These are phyloP conservation scores for Vesta saturnalis DNA, from an alignment of 2,888 invertebrate genomes.

Conservation along the genomic window DNA sequence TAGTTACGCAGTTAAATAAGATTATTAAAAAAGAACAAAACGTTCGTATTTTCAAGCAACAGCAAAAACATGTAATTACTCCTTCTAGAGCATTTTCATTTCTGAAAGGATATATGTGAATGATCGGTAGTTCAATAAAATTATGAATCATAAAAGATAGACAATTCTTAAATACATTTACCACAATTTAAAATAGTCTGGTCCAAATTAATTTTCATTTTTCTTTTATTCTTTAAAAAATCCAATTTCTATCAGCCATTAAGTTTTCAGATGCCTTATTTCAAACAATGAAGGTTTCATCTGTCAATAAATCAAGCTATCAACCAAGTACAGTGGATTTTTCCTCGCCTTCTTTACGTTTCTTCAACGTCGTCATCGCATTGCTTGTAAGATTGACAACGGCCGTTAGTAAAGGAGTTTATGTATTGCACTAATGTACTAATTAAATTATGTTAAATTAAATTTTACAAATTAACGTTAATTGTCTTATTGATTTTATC, in stretches of 20 bases:
- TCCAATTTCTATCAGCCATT: slow-evolving; percentile 23
- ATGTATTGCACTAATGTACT: no score
- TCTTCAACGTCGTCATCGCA: slow-evolving; percentile 29
- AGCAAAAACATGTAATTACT: no score
- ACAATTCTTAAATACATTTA: neutral
- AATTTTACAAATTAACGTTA: no score
- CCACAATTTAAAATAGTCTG: neutral
- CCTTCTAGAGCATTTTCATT: no score
- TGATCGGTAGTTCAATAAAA: no score
- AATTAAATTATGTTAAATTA: no score
- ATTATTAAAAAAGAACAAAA: no score
- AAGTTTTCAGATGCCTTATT: slow-evolving; percentile 32
- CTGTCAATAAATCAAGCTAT: slow-evolving; percentile 41
- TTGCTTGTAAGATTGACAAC: slow-evolving; percentile 38
- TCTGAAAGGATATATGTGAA: no score
- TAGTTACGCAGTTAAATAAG: no score
- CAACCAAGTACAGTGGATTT: slow-evolving; percentile 28
- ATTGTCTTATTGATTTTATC: no score
- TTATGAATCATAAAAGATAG: no score
- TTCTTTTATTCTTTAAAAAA: slow-evolving; percentile 9
- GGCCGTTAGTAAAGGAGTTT: slow-evolving; percentile 24
- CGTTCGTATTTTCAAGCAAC: no score
- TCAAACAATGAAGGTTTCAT: slow-evolving; percentile 35
- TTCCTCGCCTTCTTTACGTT: slow-evolving; percentile 29
- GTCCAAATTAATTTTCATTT: neutral